A percentile compares a stretch with the other conserved stretches of the same genome.
Conservation (phyloP, 1,140 invertebrate species). For the Pentalonia nigronervosa region DNA sequence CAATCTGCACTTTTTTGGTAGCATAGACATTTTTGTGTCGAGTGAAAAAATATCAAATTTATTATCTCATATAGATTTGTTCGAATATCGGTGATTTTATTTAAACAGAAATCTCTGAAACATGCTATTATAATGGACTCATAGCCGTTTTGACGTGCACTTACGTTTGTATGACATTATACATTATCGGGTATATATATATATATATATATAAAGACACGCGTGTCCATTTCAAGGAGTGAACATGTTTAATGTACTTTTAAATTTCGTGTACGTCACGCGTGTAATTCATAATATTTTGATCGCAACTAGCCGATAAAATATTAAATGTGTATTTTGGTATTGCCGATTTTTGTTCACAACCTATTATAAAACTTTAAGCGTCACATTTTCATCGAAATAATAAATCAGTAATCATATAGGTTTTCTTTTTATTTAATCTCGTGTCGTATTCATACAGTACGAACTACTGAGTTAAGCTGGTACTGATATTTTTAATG, state of each 20-base stretch:
- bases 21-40: background rate
- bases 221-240: background rate
- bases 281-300: background rate
- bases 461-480: background rate
- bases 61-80: background rate
- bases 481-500: background rate
- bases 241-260: background rate
- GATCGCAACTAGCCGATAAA: background rate
- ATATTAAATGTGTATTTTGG: background rate
- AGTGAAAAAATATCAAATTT: background rate
- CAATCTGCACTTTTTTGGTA: background rate
- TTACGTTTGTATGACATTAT: background rate
- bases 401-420: background rate
- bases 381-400: background rate
- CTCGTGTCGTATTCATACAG: background rate
- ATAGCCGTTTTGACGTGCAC: background rate
- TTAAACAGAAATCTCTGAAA: background rate
- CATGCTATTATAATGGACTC: background rate
- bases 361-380: background rate
- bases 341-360: background rate
- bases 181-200: background rate
- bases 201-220: background rate
- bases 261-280: constrained; percentile 3
- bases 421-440: background rate
- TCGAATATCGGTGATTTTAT: background rate